Evolutionary conservation across 2,113 vertebrate genomes (phyloP), one percentile per base, ranked within the genome.

Genomic region (Sturnira hondurensis): DNA sequence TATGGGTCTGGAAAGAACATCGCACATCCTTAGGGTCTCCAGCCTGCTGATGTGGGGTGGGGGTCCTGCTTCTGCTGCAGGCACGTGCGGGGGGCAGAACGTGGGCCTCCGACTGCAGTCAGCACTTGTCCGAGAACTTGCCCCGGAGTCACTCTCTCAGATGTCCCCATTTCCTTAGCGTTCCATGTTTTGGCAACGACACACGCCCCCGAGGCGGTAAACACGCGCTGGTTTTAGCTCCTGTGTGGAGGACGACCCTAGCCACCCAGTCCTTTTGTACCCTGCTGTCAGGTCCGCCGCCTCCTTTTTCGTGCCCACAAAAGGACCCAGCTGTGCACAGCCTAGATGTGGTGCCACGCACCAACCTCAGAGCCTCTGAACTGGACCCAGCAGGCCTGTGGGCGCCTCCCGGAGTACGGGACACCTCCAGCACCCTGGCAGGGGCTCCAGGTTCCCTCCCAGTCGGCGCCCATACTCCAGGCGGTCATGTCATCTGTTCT

Each of bases 141-240:
- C 26, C 68, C 94, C 12, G 73, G 58, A 41, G 36, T 47, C 24
- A 8, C 63, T 78, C 43, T 88, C 65, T 86, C 78, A 41, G n/a
- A 17, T 74, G 70, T n/a, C 86, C 36, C 31, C 17, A 14, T 61
- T 91, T 90, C 87, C 89, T 89, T 71, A n/a, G 89, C 3, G 1
- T n/a, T 58, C 56, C 41, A 31, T 85, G 84, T 81, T 83, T 91
- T 95, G 91, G 71, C 71, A 95, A 87, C 80, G 33, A 58, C n/a
- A 7, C 4, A 3, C 14, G 15, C n/a, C 38, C 74, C 45, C 8
- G 50, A 65, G 41, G 58, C 45, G 74, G 33, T 52, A 92, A 93
- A 77, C 89, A 50, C 78, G 61, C 38, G 56, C n/a, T 71, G n/a
- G 56, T 50, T 58, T 38, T 45, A 38, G 9, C 36, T 65, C 84